Evolutionary conservation across 2,113 vertebrate species (phyloP), one percentile per base, ranked within the genome.

Genomic region (Daphoenositta chrysoptera): DNA sequence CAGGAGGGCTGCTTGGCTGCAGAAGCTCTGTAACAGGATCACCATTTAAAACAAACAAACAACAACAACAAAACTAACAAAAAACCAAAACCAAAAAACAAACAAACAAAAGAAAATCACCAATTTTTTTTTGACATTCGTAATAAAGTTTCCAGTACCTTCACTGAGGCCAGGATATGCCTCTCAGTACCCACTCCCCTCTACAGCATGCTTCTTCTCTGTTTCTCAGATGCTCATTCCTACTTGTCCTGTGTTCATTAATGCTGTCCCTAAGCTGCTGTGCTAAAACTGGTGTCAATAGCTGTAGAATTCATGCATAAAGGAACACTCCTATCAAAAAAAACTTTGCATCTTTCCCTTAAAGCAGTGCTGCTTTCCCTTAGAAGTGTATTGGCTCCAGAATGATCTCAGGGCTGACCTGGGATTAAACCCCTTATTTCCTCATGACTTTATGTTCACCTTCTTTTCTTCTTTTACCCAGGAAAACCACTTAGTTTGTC

Each of bases 251-350:
- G 53, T 83, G 37, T 23, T 93, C 71, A 54, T 71, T 82, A 94
- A 73, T 17, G 53, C 23, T 71, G 39, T 78, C 53, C 65, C 44
- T 45, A 45, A 83, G 51, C 50, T 72, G 16, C 75, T 4, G 2
- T 44, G 65, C 76, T 72, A 63, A 82, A 83, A 94, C 19, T 89
- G 37, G 19, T 75, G 33, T 88, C 91, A 96, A 51, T 12, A 84
- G 35, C 51, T 91, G 51, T 28, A 71, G 70, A 75, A 94, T 91
- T 97, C 96, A 78, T 22, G 24, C 83, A 50, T 33, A 86, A 96
- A 90, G 33, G 51, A 86, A 79, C 42, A 51, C 16, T 81, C n/a
- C 33, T n/a, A 80, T 15, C 27, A 82, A 78, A 10, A 65, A 86
- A 77, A 93, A 22, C 12, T 42, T 57, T 56, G 28, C 53, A 24